Percentiles rank a stretch among this genome's conserved stretches.
These are phyloP conservation scores for Pterocles gutturalis DNA, from an alignment of 2,113 vertebrate species.

Conservation along the genomic window DNA sequence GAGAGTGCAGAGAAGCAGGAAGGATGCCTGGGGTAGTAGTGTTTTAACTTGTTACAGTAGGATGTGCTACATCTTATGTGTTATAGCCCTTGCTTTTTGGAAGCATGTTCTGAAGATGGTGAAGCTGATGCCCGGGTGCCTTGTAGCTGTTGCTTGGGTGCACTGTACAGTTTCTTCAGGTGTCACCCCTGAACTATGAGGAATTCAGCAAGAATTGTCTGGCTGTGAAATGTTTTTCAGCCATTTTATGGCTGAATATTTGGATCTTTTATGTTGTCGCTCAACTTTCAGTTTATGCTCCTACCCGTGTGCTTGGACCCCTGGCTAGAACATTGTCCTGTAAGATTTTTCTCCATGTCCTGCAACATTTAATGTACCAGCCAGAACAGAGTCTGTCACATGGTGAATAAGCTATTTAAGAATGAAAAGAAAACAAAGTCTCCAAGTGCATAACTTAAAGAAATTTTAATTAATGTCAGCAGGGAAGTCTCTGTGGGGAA, in stretches of 20 bases:
- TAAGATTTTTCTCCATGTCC: not conserved
- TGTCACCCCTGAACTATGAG: not conserved
- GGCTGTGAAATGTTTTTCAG: not conserved
- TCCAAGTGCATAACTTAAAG: constrained; percentile 34
- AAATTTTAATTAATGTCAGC: constrained; percentile 53
- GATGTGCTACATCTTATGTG: not conserved
- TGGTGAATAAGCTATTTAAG: not conserved
- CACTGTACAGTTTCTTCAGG: not conserved
- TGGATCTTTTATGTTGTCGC: not conserved
- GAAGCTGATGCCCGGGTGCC: not conserved
- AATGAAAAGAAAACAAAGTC: not conserved
- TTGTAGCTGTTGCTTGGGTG: not conserved
- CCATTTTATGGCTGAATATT: not conserved
- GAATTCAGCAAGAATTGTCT: not conserved
- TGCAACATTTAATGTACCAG: not conserved
- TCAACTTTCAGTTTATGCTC: not conserved
- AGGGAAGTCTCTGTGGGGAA: not conserved
- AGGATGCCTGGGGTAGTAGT: no score
- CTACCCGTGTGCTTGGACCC: not conserved
- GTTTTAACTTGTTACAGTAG: not conserved
- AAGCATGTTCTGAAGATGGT: not conserved
- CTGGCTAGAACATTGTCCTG: not conserved
- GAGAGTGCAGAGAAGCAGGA: not conserved
- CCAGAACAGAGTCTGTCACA: not conserved
- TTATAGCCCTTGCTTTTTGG: not conserved